Conservation (phyloP, 2,797 vertebrate genomes). For the Brachyalestes nurse region DNA sequence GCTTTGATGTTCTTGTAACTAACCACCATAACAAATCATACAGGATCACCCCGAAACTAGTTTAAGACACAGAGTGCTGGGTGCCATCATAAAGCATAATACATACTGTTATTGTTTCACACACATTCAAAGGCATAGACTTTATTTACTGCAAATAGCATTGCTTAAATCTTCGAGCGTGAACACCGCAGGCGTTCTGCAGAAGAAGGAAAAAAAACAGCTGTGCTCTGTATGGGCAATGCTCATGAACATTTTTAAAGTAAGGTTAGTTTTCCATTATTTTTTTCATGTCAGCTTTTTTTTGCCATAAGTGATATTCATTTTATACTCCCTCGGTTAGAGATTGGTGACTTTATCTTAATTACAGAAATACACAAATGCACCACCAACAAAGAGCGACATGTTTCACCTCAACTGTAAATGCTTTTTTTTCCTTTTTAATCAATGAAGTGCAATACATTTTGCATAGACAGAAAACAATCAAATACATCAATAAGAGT, state of each 20-base stretch:
- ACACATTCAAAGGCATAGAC: neutral
- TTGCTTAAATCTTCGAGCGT: conserved; percentile 7
- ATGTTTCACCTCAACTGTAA: conserved; percentile 39
- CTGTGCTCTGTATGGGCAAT: conserved; percentile 23
- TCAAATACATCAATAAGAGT: conserved; percentile 4
- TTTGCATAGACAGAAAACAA: conserved; percentile 31
- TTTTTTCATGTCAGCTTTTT: conserved; percentile 17
- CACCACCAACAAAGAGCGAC: conserved; percentile 30
- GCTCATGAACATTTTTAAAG: conserved; percentile 54
- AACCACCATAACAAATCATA: neutral
- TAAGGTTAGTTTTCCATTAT: conserved; percentile 36
- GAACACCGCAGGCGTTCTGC: neutral
- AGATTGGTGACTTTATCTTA: conserved; percentile 48
- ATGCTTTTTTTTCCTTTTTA: conserved; percentile 26
- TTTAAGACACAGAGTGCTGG: neutral
- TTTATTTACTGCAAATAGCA: conserved; percentile 12
- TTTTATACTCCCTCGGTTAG: conserved; percentile 26
- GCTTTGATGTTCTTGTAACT: neutral
- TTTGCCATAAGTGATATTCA: conserved; percentile 5
- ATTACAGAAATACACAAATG: conserved; percentile 49
- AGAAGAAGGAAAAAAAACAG: neutral
- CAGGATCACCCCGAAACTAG: neutral
- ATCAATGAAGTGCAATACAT: conserved; percentile 16
- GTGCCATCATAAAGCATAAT: neutral
- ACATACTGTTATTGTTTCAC: neutral